Percentiles rank a stretch among this genome's conserved stretches.
These are phyloP conservation scores for Amazona guildingii DNA, from an alignment of 2,113 vertebrate genomes.

Conservation along the genomic window DNA sequence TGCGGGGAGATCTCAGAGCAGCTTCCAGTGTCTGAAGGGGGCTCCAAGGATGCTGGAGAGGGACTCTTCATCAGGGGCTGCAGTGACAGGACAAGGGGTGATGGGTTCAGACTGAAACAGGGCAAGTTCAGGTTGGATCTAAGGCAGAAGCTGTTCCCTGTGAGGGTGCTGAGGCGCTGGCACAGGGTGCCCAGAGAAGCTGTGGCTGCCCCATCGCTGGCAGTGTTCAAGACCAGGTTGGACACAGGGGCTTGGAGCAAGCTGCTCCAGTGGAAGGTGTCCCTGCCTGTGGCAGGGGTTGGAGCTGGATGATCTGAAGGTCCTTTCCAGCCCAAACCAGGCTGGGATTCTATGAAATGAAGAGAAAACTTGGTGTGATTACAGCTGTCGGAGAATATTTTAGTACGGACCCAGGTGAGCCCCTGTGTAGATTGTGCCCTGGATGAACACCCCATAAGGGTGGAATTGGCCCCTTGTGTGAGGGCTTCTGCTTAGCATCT, in stretches of 20 bases:
- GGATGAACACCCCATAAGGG: neutral
- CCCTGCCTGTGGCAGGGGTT: neutral
- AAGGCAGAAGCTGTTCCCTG: no score
- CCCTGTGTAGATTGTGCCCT: neutral
- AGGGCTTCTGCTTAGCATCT: neutral
- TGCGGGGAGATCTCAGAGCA: no score
- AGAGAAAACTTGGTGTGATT: neutral
- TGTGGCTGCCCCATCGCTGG: no score
- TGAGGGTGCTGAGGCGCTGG: no score
- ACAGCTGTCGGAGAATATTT: neutral
- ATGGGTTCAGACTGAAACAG: no score
- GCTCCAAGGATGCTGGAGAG: no score
- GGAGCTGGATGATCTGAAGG: neutral
- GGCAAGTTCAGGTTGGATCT: no score
- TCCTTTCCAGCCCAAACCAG: neutral
- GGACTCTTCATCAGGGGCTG: no score
- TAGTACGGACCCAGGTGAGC: neutral
- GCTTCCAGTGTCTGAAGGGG: no score
- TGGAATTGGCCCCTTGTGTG: neutral
- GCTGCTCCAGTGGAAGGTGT: neutral
- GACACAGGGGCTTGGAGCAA: neutral
- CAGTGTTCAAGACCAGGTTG: no score
- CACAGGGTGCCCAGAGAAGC: no score
- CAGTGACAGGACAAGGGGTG: no score
- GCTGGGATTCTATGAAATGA: neutral